Conservation (phyloP, 2,113 vertebrate species). For the Talpa occidentalis region DNA sequence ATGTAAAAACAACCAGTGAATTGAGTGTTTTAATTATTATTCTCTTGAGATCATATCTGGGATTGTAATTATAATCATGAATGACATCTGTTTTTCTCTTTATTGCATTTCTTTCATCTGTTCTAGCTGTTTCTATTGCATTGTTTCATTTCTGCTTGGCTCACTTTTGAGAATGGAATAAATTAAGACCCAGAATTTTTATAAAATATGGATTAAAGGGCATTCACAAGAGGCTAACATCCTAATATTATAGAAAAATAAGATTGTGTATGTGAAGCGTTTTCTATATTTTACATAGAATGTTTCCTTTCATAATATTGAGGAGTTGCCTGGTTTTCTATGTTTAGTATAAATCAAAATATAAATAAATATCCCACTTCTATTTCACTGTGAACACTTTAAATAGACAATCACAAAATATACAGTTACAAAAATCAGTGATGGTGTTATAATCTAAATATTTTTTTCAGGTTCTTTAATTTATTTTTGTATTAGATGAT, state of each 20-base stretch:
- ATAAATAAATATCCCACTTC: background rate
- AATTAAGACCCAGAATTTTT: constrained; percentile 6
- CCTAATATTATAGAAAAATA: background rate
- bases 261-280: background rate
- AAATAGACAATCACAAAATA: background rate
- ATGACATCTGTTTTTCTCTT: background rate
- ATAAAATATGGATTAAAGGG: background rate
- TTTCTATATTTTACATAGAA: background rate
- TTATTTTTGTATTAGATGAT: background rate
- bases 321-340: background rate
- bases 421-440: background rate
- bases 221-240: background rate
- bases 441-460: background rate
- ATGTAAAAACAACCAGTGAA: background rate
- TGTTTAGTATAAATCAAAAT: constrained; percentile 9
- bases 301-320: background rate
- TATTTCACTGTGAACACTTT: constrained; percentile 15
- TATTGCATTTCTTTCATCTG: background rate
- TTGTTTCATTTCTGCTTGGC: constrained; percentile 40
- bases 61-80: background rate
- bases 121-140: background rate
- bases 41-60: background rate
- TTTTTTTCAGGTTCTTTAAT: constrained; percentile 17
- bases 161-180: constrained; percentile 43
- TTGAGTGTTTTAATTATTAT: background rate